Evolutionary conservation across 1,140 invertebrate genomes (phyloP).

Genomic region (Trinorchestia longiramus): DNA sequence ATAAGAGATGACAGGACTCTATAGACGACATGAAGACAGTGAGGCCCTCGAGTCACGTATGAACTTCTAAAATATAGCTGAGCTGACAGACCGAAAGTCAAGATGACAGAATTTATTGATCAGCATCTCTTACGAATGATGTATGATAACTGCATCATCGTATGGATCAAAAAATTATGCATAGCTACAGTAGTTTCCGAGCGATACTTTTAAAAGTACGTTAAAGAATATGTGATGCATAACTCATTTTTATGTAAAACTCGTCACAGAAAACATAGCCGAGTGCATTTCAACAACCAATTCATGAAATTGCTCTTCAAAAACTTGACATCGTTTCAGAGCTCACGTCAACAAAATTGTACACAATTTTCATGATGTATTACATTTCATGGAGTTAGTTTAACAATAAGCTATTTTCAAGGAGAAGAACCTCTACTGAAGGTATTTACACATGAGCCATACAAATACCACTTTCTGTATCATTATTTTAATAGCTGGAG

Average conservation of each 20-base stretch:
- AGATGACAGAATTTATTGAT: too few species aligned
- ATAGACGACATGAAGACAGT: background rate
- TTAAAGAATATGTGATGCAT: too few species aligned
- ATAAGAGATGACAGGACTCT: background rate
- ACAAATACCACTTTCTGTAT: too few species aligned
- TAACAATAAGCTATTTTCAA: background rate
- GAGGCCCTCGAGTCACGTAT: background rate
- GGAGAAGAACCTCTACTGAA: background rate
- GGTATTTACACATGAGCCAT: background rate
- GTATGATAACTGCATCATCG: too few species aligned
- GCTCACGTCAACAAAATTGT: background rate
- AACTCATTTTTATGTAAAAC: too few species aligned
- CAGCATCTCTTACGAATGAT: too few species aligned
- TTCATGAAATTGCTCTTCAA: background rate
- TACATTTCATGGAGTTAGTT: background rate
- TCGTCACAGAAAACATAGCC: background rate
- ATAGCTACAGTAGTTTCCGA: too few species aligned
- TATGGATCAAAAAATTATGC: too few species aligned
- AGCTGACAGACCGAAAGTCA: too few species aligned
- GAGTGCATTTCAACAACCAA: background rate
- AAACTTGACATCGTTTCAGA: background rate
- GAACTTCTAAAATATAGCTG: too few species aligned
- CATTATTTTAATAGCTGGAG: too few species aligned
- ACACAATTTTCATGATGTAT: background rate
- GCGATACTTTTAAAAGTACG: too few species aligned